These are phyloP conservation scores for Struthio camelus DNA, from an alignment of 2,113 vertebrate genomes.

Conservation along the genomic window DNA sequence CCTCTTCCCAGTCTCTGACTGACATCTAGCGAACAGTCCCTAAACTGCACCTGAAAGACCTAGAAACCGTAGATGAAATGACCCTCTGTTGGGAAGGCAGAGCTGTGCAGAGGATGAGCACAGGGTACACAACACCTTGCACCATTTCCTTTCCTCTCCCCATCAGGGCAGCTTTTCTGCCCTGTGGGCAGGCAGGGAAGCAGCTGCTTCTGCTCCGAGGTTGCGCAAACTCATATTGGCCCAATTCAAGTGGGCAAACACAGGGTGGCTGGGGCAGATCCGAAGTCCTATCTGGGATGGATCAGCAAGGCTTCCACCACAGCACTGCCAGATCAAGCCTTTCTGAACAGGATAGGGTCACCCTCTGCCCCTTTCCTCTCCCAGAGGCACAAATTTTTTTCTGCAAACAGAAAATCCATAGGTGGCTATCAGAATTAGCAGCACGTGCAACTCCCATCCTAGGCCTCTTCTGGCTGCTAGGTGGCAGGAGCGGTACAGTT, in stretches of 20 bases:
- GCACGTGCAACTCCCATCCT: background rate
- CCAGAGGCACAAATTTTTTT: background rate
- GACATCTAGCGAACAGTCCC: conserved; percentile 61
- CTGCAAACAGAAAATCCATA: background rate
- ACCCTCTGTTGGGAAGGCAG: background rate
- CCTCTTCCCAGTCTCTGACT: background rate
- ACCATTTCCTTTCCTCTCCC: background rate
- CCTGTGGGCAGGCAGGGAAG: background rate
- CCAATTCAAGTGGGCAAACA: background rate
- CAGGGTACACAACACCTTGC: rapidly evolving
- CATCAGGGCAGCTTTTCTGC: background rate
- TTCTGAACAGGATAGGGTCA: background rate
- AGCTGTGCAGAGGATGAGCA: background rate
- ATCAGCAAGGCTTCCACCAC: background rate
- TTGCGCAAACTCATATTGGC: background rate
- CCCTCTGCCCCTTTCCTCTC: background rate
- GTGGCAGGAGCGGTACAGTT: background rate
- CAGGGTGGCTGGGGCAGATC: background rate
- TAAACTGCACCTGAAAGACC: conserved; percentile 13
- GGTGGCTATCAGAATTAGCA: background rate
- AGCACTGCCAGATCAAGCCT: background rate
- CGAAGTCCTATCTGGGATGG: background rate
- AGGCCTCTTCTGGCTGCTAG: background rate
- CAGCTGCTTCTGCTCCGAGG: background rate
- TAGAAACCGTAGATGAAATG: background rate